These are phyloP conservation scores for Centruroides sculpturatus DNA, from an alignment of 1,140 invertebrate species.

Conservation along the genomic window DNA sequence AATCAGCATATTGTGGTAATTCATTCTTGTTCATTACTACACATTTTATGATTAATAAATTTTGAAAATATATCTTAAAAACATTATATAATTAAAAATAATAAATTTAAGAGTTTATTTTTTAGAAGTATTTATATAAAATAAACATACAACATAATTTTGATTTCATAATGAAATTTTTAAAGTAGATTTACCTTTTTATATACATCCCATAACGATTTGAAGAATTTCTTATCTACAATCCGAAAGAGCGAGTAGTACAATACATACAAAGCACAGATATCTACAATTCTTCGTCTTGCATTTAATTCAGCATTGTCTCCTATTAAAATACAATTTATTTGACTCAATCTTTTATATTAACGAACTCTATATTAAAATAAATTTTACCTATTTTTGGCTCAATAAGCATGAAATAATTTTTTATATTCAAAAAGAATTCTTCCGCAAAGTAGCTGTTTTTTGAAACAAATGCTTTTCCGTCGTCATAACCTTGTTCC, in stretches of 20 bases:
- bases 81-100: too few relatives aligned
- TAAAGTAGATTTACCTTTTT: conserved; percentile 42
- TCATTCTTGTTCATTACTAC: too few relatives aligned
- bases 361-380: too few relatives aligned
- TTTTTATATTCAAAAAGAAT: conserved; percentile 52
- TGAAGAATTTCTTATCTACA: conserved; percentile 61
- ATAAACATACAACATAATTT: too few relatives aligned
- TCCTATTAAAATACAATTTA: conserved; percentile 21
- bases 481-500: conserved; percentile 47
- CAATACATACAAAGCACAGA: conserved; percentile 54
- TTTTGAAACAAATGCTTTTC: conserved; percentile 41
- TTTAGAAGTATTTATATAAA: too few relatives aligned
- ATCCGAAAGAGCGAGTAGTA: conserved; percentile 56
- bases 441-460: conserved; percentile 50
- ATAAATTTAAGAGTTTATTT: too few relatives aligned
- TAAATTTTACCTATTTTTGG: conserved; percentile 22
- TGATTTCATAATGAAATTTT: too few relatives aligned
- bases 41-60: too few relatives aligned
- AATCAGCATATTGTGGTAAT: too few relatives aligned
- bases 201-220: conserved; percentile 51
- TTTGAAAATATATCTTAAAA: too few relatives aligned
- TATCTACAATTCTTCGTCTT: conserved; percentile 46
- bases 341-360: too few relatives aligned
- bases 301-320: conserved; percentile 33
- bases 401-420: conserved; percentile 46